Base-by-base conservation (phyloP, 2,888 invertebrate genomes). In the Chromoteleia sp. region DNA sequence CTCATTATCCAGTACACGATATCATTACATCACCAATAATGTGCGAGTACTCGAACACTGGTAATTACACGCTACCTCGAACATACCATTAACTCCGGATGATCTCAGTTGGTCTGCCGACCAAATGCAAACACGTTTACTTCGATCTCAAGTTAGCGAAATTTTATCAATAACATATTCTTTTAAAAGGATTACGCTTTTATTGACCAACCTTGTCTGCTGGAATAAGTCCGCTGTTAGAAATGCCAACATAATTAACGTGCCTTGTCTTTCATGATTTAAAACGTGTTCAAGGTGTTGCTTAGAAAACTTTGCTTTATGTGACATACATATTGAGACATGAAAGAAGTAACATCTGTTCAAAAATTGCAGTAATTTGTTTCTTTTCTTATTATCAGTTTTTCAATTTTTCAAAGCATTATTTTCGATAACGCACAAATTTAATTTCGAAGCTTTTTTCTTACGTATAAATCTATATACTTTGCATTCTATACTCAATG, bases 211-310 rank as follows among this genome's bases (percentile, higher is more conserved):
- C 48, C 36, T 50, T 39, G 39, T 50, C 50, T 50, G 8, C 63
- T 33, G 15, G 45, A 21, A 45, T 10, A 25, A 50, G 12, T 30
- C 3, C 21, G 10, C 2, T 50, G 21, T 50, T 65, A 21, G 25
- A 65, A 65, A 65, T 65, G 21, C 39, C 65, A 65, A 25, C 25
- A 21, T 39, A 36, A 65, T 65, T 65, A 65, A 25, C 50, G 5
- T 7, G n/a, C 36, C 48, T 63, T 36, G 19, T 14, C 61, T 61
- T n/a, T 8, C 10, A 48, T 63, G 63, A 63, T 63, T 63, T 63
- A 39, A 65, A 36, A 10, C 50, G 0, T 21, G 1, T 30, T 65
- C 65, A 50, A 65, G 50, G 65, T 48, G 48, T 33, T 63, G 45
- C 17, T 17, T 25, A 48, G 48, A 10, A 21, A 48, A 48, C 17